A percentile compares a stretch with the other conserved stretches of the same genome.
These are phyloP conservation scores for Cantharis rustica DNA, from an alignment of 2,888 invertebrate genomes.

Conservation along the genomic window DNA sequence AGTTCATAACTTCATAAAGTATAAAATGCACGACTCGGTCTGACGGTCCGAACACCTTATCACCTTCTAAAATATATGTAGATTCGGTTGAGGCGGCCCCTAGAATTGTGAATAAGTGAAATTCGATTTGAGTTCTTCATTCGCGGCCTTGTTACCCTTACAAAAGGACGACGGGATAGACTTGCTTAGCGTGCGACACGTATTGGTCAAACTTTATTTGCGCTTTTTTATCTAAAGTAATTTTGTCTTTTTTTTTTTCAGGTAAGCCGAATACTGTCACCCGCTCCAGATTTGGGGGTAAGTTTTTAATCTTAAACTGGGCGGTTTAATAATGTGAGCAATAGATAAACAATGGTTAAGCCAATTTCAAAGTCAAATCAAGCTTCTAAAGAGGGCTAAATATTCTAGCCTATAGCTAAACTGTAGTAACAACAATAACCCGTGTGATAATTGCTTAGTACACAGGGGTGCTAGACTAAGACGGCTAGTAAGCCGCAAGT, in stretches of 20 bases:
- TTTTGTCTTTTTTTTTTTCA: conserved; percentile 4
- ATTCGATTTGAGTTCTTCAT: conserved; percentile 56
- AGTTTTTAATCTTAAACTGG: conserved; percentile 4
- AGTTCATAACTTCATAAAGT: conserved; percentile 46
- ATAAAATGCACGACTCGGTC: conserved; percentile 41
- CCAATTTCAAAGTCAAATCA: conserved; percentile 55
- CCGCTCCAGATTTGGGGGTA: not conserved
- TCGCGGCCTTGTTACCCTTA: conserved; percentile 51
- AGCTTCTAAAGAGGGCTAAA: conserved; percentile 53
- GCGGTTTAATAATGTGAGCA: conserved; percentile 22
- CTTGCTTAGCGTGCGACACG: conserved; percentile 11
- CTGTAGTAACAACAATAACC: conserved; percentile 55
- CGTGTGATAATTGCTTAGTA: conserved; percentile 54
- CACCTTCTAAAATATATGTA: conserved; percentile 53
- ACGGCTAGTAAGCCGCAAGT: conserved; percentile 44
- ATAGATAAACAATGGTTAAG: conserved; percentile 44
- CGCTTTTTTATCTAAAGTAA: not conserved
- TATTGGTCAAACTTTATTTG: conserved; percentile 18
- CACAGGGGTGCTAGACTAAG: conserved; percentile 41
- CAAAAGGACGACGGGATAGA: conserved; percentile 47
- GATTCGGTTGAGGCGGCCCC: conserved; percentile 48
- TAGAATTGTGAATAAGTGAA: conserved; percentile 52
- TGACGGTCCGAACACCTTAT: conserved; percentile 44
- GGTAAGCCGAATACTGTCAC: not conserved
- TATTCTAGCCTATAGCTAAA: conserved; percentile 52